Conservation (phyloP, 2,888 invertebrate species). For the Crematogaster levior region DNA sequence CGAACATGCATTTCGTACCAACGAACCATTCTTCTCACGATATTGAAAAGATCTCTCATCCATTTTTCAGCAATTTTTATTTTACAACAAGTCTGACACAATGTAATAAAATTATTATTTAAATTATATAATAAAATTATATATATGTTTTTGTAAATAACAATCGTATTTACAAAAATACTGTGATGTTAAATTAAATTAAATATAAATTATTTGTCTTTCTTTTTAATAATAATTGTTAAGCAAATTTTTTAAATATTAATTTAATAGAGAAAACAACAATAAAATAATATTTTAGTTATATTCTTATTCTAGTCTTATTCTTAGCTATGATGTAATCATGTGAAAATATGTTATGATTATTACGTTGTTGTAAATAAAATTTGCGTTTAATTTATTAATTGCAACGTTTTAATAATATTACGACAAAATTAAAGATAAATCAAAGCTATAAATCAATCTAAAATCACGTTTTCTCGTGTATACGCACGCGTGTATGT, state of each 20-base stretch:
- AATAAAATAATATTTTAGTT: neutral
- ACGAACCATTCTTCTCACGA: constrained; percentile 40
- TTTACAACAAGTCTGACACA: neutral
- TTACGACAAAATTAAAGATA: neutral
- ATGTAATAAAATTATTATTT: neutral
- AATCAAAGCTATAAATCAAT: constrained; percentile 19
- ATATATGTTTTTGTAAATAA: neutral
- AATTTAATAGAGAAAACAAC: neutral
- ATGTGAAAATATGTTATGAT: neutral
- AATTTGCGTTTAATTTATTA: neutral
- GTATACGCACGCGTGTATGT: constrained; percentile 48
- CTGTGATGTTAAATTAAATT: neutral
- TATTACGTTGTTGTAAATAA: neutral
- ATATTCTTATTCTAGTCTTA: too few species aligned
- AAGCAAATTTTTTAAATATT: neutral
- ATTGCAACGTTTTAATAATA: neutral
- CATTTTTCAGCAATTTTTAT: neutral
- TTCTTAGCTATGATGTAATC: neutral
- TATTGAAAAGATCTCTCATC: neutral
- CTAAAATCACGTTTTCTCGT: constrained; percentile 4
- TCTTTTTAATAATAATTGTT: neutral
- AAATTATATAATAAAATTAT: too few species aligned
- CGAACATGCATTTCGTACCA: constrained; percentile 60
- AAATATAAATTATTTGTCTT: neutral
- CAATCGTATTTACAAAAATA: neutral